These are phyloP conservation scores for Manis pentadactyla DNA, from an alignment of 2,797 vertebrate genomes.

Conservation along the genomic window DNA sequence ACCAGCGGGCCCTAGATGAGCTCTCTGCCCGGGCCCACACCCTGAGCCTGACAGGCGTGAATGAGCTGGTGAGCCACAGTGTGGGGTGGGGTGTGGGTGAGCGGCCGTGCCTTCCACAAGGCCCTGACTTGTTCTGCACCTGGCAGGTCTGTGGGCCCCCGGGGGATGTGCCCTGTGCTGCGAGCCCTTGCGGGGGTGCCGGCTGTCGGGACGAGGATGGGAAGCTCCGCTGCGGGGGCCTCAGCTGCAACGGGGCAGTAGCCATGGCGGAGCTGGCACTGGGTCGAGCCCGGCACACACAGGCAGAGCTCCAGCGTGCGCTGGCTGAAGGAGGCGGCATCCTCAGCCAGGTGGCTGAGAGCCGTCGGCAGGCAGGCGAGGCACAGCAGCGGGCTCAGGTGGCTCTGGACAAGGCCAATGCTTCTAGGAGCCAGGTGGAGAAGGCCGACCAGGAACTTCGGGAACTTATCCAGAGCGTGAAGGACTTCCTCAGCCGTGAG, in stretches of 20 bases:
- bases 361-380: conserved; percentile 93
- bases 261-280: conserved; percentile 92
- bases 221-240: conserved; percentile 93
- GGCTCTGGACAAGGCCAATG: conserved; percentile 94
- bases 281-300: conserved; percentile 92
- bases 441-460: conserved; percentile 95
- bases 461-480: conserved; percentile 96
- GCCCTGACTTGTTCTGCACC: conserved; percentile 44
- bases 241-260: conserved; percentile 93
- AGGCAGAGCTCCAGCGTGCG: conserved; percentile 93
- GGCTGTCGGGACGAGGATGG: conserved; percentile 96
- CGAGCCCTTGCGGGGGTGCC: conserved; percentile 95
- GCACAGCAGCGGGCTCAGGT: conserved; percentile 93
- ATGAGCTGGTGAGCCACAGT: conserved; percentile 92
- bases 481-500: conserved; percentile 97
- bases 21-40: conserved; percentile 85
- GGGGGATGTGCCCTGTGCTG: conserved; percentile 91
- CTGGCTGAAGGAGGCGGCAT: conserved; percentile 92
- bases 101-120: neutral
- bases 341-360: conserved; percentile 93
- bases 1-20: conserved; percentile 90
- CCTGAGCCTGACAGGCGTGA: conserved; percentile 93
- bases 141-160: conserved; percentile 93
- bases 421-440: conserved; percentile 93
- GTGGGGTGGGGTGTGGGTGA: neutral